Evolutionary conservation across 2,113 vertebrate genomes (phyloP).

Genomic region (Nicator chloris): DNA sequence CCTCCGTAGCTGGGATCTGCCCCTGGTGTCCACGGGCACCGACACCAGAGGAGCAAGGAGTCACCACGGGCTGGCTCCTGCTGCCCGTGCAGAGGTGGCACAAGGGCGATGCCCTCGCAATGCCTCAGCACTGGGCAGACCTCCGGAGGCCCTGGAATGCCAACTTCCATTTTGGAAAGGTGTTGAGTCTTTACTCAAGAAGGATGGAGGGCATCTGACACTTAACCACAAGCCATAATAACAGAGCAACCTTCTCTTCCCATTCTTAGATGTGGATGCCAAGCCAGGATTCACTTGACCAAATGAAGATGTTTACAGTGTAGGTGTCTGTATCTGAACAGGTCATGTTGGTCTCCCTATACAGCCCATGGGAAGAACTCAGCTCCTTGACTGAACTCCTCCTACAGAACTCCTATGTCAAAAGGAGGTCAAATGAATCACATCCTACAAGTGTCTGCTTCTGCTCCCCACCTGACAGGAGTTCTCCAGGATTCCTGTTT

Average conservation of each 20-base stretch:
- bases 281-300: neutral
- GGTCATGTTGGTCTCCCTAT: neutral
- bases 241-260: neutral
- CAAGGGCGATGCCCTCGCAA: rapidly evolving
- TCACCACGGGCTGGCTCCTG: rapidly evolving
- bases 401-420: neutral
- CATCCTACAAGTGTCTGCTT: neutral
- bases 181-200: neutral
- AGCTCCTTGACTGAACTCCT: neutral
- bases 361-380: neutral
- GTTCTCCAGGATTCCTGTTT: neutral
- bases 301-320: constrained; percentile 33
- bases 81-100: neutral
- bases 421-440: constrained; percentile 46
- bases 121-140: neutral
- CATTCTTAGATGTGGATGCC: constrained; percentile 26
- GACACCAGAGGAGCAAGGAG: neutral
- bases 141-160: neutral
- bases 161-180: neutral
- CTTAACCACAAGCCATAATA: constrained; percentile 37
- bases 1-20: rapidly evolving
- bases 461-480: neutral
- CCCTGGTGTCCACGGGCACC: rapidly evolving
- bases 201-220: constrained; percentile 16
- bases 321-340: constrained; percentile 31